Percentiles rank a stretch among this genome's conserved stretches.
Evolutionary conservation across 2,888 invertebrate genomes (phyloP).

Genomic region (Imbricaverruca yamaguchii): DNA sequence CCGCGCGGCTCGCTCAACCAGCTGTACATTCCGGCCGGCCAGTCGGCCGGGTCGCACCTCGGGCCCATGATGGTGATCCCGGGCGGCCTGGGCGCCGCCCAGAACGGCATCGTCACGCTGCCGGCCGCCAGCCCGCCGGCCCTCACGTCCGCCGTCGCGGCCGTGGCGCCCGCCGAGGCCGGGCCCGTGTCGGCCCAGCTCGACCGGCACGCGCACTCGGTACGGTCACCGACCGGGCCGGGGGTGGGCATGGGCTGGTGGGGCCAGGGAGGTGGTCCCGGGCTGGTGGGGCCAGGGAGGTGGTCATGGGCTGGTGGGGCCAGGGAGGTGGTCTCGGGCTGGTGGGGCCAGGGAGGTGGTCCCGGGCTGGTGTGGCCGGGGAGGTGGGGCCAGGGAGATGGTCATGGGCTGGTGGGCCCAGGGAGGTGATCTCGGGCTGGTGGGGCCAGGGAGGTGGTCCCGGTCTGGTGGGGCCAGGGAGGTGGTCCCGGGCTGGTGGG

Average conservation of each 20-base stretch:
- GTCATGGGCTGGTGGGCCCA: too few relatives aligned
- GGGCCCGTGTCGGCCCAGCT: slow-evolving; percentile 48
- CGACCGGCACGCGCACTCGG: slow-evolving; percentile 54
- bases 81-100: background rate
- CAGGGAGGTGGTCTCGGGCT: too few relatives aligned
- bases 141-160: background rate
- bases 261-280: too few relatives aligned
- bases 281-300: too few relatives aligned
- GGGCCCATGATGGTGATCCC: slow-evolving; percentile 20
- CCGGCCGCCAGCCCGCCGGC: slow-evolving; percentile 2
- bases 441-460: too few relatives aligned
- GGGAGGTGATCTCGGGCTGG: too few relatives aligned
- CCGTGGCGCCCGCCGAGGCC: slow-evolving; percentile 14
- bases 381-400: too few relatives aligned
- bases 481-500: too few relatives aligned
- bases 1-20: slow-evolving; percentile 8
- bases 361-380: too few relatives aligned
- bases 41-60: background rate
- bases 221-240: slow-evolving; percentile 38
- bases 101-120: background rate
- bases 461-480: too few relatives aligned
- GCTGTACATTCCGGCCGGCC: background rate
- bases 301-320: too few relatives aligned
- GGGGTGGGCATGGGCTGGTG: background rate
- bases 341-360: too few relatives aligned